Evolutionary conservation across 2,113 vertebrate genomes (phyloP), one percentile per base, ranked within the genome.

Genomic region (Apodemus speciosus): DNA sequence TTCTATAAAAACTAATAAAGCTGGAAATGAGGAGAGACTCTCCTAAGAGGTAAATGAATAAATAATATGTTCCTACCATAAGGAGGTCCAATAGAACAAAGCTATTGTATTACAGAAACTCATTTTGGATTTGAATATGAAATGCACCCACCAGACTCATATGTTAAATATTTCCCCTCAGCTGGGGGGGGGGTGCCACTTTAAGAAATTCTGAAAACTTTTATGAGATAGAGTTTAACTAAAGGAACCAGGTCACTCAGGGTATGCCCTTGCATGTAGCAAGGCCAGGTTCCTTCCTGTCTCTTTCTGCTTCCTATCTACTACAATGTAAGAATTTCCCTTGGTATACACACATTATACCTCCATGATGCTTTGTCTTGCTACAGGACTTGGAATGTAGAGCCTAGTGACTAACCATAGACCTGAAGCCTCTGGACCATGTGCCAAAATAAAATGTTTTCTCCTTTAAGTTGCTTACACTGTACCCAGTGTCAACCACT

Each of bases 341-440:
- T 79, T 79, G 30, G 32, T 51, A 20, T 15, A 77, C 43, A 46
- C 30, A 20, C 25, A 32, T 35, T 43, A 49, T 20, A 20, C 46
- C 32, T 5, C 49, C 9, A 79, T n/a, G 32, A 79, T 79, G 76
- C 4, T 53, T 18, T 53, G 32, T 49, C 76, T 53, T 14, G 23
- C 27, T n/a, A n/a, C 2, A n/a, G 51, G 4, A 21, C 35, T 13
- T 38, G 53, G 2, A 38, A n/a, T 1, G 2, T 6, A 49, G 14
- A 75, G 27, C 73, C 14, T 49, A 32, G 73, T 49, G 6, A 53
- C 16, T 38, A 13, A 21, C 16, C 49, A 77, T 21, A 30, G 49
- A 53, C 32, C 43, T 53, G 46, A 79, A 53, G 16, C 32, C 76
- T 53, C 49, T 53, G 49, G 2, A 21, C 9, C 49, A 53, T n/a